phyloP scores from a whole-genome alignment of 2,888 invertebrate genomes.

The Ectemnius cavifrons region DNA sequence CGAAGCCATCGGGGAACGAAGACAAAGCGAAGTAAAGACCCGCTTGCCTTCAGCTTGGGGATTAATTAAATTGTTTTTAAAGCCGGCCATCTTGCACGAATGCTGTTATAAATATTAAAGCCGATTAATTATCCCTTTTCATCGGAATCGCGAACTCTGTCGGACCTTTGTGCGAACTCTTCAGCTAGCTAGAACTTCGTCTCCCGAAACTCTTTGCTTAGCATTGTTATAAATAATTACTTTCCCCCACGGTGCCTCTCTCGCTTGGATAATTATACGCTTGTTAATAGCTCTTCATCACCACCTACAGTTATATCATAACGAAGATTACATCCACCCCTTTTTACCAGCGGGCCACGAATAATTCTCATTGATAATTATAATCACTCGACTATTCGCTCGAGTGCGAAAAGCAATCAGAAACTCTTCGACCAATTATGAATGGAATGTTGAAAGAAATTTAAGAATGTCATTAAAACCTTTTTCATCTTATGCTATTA shows the following conservation, averaged over 20 bases:
- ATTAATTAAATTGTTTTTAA: conserved; percentile 62
- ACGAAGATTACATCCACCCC: too few species aligned
- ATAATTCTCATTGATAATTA: too few species aligned
- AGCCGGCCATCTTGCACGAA: conserved; percentile 43
- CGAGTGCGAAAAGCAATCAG: too few species aligned
- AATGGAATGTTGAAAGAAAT: too few species aligned
- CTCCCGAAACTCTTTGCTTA: conserved; percentile 6
- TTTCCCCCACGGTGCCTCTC: neutral
- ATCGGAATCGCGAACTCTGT: conserved; percentile 20
- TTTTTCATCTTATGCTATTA: too few species aligned
- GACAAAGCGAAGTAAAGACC: neutral
- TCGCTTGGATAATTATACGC: too few species aligned
- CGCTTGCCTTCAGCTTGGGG: conserved; percentile 13
- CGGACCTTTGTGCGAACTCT: conserved; percentile 7
- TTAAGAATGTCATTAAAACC: too few species aligned
- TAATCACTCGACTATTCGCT: too few species aligned
- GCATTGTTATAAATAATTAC: conserved; percentile 33
- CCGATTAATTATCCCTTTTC: conserved; percentile 62
- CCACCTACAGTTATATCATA: too few species aligned
- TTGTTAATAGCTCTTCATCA: too few species aligned
- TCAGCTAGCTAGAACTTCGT: conserved; percentile 19
- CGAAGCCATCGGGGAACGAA: neutral
- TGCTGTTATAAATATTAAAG: conserved; percentile 64
- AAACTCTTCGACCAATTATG: too few species aligned
- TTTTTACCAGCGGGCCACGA: too few species aligned